Evolutionary conservation across 2,888 invertebrate species (phyloP).

Genomic region (Coleophora flavipennella): DNA sequence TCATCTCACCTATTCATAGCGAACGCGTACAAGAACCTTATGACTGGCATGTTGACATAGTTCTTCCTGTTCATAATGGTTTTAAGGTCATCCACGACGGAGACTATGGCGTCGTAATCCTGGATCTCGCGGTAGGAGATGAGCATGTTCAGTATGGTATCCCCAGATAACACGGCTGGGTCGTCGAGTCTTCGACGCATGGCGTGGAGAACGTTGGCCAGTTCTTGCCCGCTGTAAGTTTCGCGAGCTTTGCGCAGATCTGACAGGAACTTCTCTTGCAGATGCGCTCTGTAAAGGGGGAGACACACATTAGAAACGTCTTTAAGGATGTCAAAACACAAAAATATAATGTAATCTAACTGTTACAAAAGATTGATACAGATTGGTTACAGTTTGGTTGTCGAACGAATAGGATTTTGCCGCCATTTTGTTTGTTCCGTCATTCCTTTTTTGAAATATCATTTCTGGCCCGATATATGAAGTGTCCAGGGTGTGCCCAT

Average conservation of each 20-base stretch:
- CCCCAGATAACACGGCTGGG: conserved; percentile 95
- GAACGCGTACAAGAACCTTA: conserved; percentile 95
- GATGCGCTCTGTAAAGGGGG: conserved; percentile 81
- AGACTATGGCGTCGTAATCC: conserved; percentile 98
- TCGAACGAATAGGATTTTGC: too few species aligned
- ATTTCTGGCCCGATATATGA: too few species aligned
- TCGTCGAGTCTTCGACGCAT: conserved; percentile 96
- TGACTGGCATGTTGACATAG: conserved; percentile 90
- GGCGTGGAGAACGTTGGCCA: conserved; percentile 85
- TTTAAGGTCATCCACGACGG: conserved; percentile 93
- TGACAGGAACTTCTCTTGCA: conserved; percentile 96
- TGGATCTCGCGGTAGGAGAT: conserved; percentile 93
- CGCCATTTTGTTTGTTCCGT: too few species aligned
- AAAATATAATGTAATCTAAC: too few species aligned
- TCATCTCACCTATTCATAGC: conserved; percentile 87
- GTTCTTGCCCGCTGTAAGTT: conserved; percentile 85
- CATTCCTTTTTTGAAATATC: too few species aligned
- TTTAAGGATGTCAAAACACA: too few species aligned
- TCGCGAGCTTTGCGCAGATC: conserved; percentile 95
- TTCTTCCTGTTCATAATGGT: conserved; percentile 91
- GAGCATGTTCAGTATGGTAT: conserved; percentile 95
- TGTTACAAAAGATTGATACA: too few species aligned
- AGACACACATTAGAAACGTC: neutral
- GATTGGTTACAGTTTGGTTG: too few species aligned
- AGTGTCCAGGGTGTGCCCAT: too few species aligned